A percentile compares a stretch with the other conserved stretches of the same genome.
Evolutionary conservation across 2,888 invertebrate genomes (phyloP).

Genomic region (Folsomia manolachei): DNA sequence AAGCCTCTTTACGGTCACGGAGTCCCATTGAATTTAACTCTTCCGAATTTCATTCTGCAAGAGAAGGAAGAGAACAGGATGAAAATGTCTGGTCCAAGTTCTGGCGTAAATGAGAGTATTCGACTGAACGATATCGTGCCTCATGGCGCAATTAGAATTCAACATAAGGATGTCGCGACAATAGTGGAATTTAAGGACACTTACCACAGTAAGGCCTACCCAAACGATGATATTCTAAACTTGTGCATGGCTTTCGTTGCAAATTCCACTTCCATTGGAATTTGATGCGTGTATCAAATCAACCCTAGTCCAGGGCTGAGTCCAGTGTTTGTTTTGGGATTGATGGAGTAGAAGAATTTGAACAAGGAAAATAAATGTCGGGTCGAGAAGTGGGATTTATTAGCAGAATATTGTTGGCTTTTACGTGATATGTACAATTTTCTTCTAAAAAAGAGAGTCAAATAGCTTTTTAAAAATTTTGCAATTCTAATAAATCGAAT

Average conservation of each 20-base stretch:
- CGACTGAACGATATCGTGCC: background rate
- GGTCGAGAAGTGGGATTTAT: too few relatives aligned
- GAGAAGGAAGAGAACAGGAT: background rate
- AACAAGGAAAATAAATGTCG: too few relatives aligned
- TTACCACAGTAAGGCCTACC: constrained; percentile 20
- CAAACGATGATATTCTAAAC: constrained; percentile 36
- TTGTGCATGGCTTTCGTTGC: constrained; percentile 14
- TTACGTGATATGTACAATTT: too few relatives aligned
- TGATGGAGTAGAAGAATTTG: too few relatives aligned
- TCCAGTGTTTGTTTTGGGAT: too few relatives aligned
- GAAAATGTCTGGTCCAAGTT: background rate
- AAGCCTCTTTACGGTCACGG: constrained; percentile 30
- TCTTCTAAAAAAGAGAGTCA: too few relatives aligned
- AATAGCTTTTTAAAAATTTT: too few relatives aligned
- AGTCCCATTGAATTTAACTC: constrained; percentile 22
- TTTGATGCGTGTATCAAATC: too few relatives aligned
- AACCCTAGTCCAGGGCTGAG: too few relatives aligned
- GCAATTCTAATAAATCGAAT: too few relatives aligned
- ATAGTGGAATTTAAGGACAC: background rate
- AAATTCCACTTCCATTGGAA: too few relatives aligned
- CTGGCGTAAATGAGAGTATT: background rate
- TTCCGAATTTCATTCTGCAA: background rate
- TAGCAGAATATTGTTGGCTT: too few relatives aligned
- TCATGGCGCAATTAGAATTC: background rate
- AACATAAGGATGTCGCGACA: background rate